Evolutionary conservation across 1,140 invertebrate genomes (phyloP), one percentile per base, ranked within the genome.

Genomic region (Dendroctonus ponderosae): DNA sequence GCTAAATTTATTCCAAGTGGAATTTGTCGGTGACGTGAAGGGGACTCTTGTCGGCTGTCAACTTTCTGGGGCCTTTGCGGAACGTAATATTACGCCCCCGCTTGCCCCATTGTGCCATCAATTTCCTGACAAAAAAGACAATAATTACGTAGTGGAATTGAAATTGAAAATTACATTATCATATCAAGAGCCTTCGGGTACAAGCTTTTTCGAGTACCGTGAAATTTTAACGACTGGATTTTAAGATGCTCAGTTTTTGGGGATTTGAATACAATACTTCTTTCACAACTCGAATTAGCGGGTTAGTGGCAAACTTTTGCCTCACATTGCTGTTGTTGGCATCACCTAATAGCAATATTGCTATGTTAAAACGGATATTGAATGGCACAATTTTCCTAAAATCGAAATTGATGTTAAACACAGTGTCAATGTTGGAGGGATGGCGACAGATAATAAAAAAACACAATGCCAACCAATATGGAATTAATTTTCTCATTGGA

Each of bases 401-500:
- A 3, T 1, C 1, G 26, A 26, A 26, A 26, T 26, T 26, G 26
- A 26, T 26, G n/a, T 15, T 49, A 14, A 26, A 61, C 3, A 39
- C 53, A 0, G 8, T 5, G 50, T 12, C 50, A 52, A 52, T 52
- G 26, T 2, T 12, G 50, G 26, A 62, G 46, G 60, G 60, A 49
- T 7, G 60, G 39, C 41, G 52, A 26, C 26, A 52, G 42, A 62
- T 50, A 43, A 52, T 51, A 62, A 62, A 51, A 63, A 63, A 63
- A 63, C 41, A 63, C 39, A 63, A 63, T 63, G 61, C 11, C 63
- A 52, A 26, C 60, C 48, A 58, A 74, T 74, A 76, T 75, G 71
- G 71, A 75, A 77, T 76, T 76, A 72, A 75, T 72, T 75, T 73
- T 58, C 70, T 67, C 65, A 71, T 59, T 59, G 70, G 71, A 69